Conservation (phyloP, 2,113 vertebrate genomes). For the Turnix velox region DNA sequence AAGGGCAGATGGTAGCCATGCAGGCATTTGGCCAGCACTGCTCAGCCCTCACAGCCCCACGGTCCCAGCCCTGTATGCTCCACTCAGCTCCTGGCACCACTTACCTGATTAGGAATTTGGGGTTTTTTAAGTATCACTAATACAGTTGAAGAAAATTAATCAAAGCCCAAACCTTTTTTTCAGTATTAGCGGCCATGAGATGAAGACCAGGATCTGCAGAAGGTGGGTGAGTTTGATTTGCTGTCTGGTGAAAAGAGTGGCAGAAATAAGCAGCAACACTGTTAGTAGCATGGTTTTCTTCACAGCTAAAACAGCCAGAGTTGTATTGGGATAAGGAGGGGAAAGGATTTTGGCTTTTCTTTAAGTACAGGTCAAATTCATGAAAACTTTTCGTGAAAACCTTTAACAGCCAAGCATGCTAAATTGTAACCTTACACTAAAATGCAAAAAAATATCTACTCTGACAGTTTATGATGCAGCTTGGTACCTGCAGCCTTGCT, state of each 20-base stretch:
- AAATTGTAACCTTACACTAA: neutral
- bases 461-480: neutral
- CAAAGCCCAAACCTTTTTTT: neutral
- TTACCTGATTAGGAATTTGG: neutral
- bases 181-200: neutral
- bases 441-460: neutral
- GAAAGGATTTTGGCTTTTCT: neutral
- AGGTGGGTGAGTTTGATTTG: neutral
- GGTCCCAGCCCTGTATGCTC: neutral
- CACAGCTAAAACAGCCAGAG: neutral
- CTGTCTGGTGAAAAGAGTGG: neutral
- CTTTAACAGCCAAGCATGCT: neutral
- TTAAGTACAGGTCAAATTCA: neutral
- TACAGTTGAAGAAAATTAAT: neutral
- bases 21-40: neutral
- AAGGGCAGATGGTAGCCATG: neutral
- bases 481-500: accelerated
- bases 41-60: accelerated
- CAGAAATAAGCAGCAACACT: neutral
- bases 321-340: neutral
- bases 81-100: neutral
- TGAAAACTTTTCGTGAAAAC: neutral
- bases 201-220: neutral
- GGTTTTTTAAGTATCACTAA: neutral
- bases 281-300: accelerated